Conservation (phyloP, 2,797 vertebrate genomes). For the Iguana delicatissima region DNA sequence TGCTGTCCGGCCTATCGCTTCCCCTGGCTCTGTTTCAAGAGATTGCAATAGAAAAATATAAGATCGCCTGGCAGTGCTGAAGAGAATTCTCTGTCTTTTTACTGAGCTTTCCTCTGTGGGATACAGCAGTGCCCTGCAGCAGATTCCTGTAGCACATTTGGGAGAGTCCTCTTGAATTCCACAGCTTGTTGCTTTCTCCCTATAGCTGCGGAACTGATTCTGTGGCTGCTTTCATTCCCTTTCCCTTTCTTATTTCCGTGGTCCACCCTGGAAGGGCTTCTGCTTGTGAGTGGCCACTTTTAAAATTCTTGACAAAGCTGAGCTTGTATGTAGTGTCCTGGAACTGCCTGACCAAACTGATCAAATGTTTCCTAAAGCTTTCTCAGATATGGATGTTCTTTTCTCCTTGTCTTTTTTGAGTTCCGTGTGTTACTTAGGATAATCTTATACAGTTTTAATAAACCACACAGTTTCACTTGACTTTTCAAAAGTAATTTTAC, state of each 20-base stretch:
- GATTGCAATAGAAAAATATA: constrained; percentile 4
- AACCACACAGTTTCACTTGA: neutral
- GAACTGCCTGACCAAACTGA: neutral
- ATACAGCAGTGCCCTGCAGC: neutral
- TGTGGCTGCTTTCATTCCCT: neutral
- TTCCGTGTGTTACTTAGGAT: neutral
- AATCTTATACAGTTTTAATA: neutral
- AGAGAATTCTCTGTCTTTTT: constrained; percentile 5
- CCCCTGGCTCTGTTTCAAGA: constrained; percentile 9
- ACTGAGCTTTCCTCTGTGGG: neutral
- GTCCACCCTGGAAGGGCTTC: neutral
- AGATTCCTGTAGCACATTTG: neutral
- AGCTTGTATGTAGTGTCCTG: no score
- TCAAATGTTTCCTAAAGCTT: neutral
- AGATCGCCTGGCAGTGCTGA: neutral
- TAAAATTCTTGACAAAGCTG: neutral
- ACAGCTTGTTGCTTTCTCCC: neutral
- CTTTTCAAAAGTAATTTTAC: neutral
- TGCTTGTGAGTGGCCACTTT: neutral
- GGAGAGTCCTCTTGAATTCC: neutral
- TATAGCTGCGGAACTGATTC: neutral
- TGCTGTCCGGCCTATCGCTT: constrained; percentile 21
- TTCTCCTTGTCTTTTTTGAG: no score
- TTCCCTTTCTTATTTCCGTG: neutral
- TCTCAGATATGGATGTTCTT: neutral